Evolutionary conservation across 2,113 vertebrate genomes (phyloP), one percentile per base, ranked within the genome.

Genomic region (Rhombomys opimus): DNA sequence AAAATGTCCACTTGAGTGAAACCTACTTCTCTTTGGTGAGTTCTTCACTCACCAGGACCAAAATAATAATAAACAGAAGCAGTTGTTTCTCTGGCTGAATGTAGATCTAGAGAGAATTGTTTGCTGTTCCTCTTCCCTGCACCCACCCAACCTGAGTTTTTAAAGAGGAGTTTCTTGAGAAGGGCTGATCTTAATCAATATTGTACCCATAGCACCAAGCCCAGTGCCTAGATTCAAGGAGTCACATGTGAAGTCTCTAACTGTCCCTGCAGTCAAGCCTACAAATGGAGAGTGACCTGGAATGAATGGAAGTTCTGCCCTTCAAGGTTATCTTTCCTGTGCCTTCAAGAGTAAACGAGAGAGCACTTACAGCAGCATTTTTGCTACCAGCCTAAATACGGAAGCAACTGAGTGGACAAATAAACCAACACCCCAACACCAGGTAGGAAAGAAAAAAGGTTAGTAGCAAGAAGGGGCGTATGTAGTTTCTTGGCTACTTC

Each of bases 61-160:
- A 75, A 90, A 81, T 54, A 90, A 93, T 84, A 88, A 93, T 84
- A 88, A 88, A 63, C n/a, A 54, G 77, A 95, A 91, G 35, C 52
- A 54, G 20, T n/a, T 30, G 18, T 35, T 95, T 91, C 65, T 88
- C 70, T 50, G 61, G 32, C 76, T 12, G 0, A 85, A 35, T 5
- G 7, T 7, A 72, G 46, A 81, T 41, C 27, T 76, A 87, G 23
- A 13, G 27, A 50, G 23, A 82, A 65, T 9, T 13, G 6, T 54
- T 87, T 80, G 41, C 70, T 35, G 59, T 65, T 13, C 32, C 75
- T 76, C 38, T 81, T 59, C 30, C 18, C 23, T 12, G 17, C n/a
- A n/a, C 23, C 23, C 14, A 5, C 3, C 35, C 35, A 59, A 89
- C 59, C 65, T n/a, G 80, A 92, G 76, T 50, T 50, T 50, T 96